Evolutionary conservation across 92 coral and sea anemone genomes (phyloP).

Genomic region (Metridium senile): DNA sequence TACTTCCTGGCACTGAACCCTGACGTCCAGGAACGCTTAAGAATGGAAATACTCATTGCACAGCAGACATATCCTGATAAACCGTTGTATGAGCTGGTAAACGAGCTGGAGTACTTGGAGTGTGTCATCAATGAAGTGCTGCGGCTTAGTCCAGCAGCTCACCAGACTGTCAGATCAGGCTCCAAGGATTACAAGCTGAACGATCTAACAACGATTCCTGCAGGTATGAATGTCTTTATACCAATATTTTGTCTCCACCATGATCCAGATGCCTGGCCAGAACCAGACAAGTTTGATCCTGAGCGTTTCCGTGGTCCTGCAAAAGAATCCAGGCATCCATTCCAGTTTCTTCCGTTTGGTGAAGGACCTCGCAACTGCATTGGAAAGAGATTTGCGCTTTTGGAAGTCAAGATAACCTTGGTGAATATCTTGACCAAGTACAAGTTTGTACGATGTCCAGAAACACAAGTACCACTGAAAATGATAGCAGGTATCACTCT

Average conservation of each 20-base stretch:
- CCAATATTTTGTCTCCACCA: constrained; percentile 57
- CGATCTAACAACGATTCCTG: constrained; percentile 29
- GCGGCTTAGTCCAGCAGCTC: constrained; percentile 6
- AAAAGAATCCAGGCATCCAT: constrained; percentile 70
- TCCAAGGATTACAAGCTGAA: not conserved
- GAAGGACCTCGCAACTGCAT: constrained; percentile 76
- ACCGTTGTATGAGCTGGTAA: constrained; percentile 5
- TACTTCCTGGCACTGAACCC: constrained; percentile 53
- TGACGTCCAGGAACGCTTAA: constrained; percentile 51
- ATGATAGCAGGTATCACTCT: constrained; percentile 53
- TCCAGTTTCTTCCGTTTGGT: constrained; percentile 73
- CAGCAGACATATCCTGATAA: constrained; percentile 8
- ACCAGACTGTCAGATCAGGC: not conserved
- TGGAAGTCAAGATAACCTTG: constrained; percentile 62
- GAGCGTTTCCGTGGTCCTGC: constrained; percentile 61
- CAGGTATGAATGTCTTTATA: constrained; percentile 41
- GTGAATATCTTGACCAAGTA: constrained; percentile 57
- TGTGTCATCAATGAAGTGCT: constrained; percentile 30
- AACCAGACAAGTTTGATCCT: constrained; percentile 60
- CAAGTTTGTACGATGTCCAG: constrained; percentile 64
- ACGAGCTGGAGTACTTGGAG: constrained; percentile 19
- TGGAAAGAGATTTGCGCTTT: constrained; percentile 65
- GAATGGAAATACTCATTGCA: constrained; percentile 38
- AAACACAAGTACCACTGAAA: constrained; percentile 69
- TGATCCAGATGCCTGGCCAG: constrained; percentile 67